Percentiles rank a stretch among this genome's conserved stretches.
Conservation (phyloP, 2,888 invertebrate species). For the Didymodactylos carnosus region DNA sequence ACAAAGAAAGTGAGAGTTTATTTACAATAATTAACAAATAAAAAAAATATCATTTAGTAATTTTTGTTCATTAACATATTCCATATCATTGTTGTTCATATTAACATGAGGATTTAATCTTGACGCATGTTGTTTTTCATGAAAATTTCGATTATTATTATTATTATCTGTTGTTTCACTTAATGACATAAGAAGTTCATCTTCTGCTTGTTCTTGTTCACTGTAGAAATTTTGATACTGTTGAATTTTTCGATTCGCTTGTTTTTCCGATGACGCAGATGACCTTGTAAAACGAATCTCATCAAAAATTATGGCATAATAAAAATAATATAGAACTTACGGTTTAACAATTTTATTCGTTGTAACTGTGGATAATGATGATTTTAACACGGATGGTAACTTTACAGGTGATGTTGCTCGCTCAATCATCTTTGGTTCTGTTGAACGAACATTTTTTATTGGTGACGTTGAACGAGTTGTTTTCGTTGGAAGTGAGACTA, state of each 20-base stretch:
- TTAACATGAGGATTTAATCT: too few relatives aligned
- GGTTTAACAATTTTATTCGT: too few relatives aligned
- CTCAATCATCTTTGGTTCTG: not conserved
- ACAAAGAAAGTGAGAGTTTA: too few relatives aligned
- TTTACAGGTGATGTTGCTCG: not conserved
- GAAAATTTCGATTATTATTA: not conserved
- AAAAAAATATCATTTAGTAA: not conserved
- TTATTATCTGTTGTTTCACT: not conserved
- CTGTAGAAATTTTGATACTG: not conserved
- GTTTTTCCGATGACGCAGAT: not conserved
- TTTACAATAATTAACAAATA: conserved; percentile 1
- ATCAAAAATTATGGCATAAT: too few relatives aligned
- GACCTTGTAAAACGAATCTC: not conserved
- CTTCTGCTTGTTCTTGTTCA: not conserved
- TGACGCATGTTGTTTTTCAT: too few relatives aligned
- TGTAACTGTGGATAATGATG: not conserved
- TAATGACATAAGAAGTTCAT: not conserved
- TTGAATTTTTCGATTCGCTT: not conserved
- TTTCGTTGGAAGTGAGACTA: too few relatives aligned
- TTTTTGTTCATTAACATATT: not conserved
- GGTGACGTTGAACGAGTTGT: not conserved
- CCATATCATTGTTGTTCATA: too few relatives aligned
- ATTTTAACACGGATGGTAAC: not conserved
- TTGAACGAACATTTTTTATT: too few relatives aligned
- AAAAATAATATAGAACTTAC: too few relatives aligned